These are phyloP conservation scores for Tribolium madens DNA, from an alignment of 1,140 invertebrate genomes.

Conservation along the genomic window DNA sequence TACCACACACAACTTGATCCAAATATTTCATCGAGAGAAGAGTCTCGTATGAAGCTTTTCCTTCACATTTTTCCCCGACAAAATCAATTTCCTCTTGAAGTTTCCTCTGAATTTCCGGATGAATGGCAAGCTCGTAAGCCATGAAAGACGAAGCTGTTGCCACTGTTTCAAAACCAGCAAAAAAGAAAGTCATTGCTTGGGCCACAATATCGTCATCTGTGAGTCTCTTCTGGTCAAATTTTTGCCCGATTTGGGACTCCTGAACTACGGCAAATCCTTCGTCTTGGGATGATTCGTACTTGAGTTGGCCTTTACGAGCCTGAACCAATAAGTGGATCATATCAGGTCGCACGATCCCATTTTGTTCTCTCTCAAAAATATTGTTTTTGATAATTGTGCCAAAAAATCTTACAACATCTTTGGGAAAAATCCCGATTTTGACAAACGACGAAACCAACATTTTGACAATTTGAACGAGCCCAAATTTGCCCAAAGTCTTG, in stretches of 20 bases:
- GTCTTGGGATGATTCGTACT: constrained; percentile 52
- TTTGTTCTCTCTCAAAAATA: constrained; percentile 62
- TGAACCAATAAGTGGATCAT: constrained; percentile 66
- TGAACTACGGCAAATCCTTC: constrained; percentile 64
- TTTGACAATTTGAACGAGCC: constrained; percentile 35
- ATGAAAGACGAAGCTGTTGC: constrained; percentile 69
- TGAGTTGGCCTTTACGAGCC: constrained; percentile 62
- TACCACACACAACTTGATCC: constrained; percentile 55
- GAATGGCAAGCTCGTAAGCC: constrained; percentile 69
- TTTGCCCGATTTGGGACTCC: constrained; percentile 61
- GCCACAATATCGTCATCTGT: constrained; percentile 59
- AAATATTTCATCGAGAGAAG: constrained; percentile 62
- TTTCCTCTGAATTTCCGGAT: constrained; percentile 73
- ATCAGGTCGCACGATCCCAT: constrained; percentile 64
- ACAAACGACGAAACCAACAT: constrained; percentile 45
- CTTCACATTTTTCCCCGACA: constrained; percentile 55
- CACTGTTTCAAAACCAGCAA: constrained; percentile 73
- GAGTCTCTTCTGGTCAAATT: constrained; percentile 61
- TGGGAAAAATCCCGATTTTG: constrained; percentile 59
- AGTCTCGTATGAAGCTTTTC: constrained; percentile 58
- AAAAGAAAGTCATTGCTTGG: constrained; percentile 63
- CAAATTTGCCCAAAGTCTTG: constrained; percentile 53
- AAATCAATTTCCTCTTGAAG: constrained; percentile 71
- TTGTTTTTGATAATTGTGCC: constrained; percentile 59
- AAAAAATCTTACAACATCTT: constrained; percentile 55